Conservation (phyloP, 2,797 vertebrate genomes). For the Micropoecilia bifurca region DNA sequence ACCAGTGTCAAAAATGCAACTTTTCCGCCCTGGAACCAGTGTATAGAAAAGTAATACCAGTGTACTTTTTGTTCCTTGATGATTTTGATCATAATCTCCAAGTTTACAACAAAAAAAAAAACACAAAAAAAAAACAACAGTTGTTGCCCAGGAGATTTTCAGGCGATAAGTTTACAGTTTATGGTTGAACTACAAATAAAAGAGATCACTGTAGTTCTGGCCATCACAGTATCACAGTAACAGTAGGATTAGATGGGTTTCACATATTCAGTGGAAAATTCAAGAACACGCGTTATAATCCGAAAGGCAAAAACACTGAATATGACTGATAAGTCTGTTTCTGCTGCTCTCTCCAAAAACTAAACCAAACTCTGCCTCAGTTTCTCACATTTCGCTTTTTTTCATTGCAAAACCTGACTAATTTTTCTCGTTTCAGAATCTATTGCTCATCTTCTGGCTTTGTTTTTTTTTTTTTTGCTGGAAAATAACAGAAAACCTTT, state of each 20-base stretch:
- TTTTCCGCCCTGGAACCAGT: conserved; percentile 38
- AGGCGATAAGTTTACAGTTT: conserved; percentile 36
- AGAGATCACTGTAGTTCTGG: conserved; percentile 51
- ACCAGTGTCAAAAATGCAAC: conserved; percentile 55
- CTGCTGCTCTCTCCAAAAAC: conserved; percentile 1
- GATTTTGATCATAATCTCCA: conserved; percentile 34
- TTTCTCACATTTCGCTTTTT: conserved; percentile 23
- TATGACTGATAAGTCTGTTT: conserved; percentile 48
- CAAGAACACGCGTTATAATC: conserved; percentile 40
- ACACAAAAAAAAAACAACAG: conserved; percentile 17
- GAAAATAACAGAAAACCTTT: conserved; percentile 33
- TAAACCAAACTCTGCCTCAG: conserved; percentile 34
- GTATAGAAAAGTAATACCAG: conserved; percentile 59
- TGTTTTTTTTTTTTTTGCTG: neutral
- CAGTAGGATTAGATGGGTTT: conserved; percentile 58
- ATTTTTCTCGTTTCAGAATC: conserved; percentile 42
- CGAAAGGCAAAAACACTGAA: conserved; percentile 48
- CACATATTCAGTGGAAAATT: conserved; percentile 51
- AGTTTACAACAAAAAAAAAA: conserved; percentile 44
- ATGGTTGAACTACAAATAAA: conserved; percentile 43
- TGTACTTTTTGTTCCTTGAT: conserved; percentile 38
- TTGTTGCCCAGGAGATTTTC: conserved; percentile 36
- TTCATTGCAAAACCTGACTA: neutral
- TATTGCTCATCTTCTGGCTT: conserved; percentile 36
- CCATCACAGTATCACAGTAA: conserved; percentile 73